Conservation (phyloP, 2,888 invertebrate genomes). For the Rhagium mordax region DNA sequence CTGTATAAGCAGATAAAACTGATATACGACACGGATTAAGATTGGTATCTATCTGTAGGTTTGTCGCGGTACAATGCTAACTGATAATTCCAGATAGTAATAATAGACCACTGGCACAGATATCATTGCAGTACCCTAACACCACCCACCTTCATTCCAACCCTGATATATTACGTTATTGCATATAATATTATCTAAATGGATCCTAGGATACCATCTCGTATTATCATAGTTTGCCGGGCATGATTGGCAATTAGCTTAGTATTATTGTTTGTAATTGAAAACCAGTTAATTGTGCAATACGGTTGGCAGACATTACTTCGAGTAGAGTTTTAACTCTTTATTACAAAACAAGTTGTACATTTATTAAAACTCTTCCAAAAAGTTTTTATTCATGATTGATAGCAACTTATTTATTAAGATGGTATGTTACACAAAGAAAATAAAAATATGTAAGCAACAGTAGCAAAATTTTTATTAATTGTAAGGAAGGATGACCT, state of each 20-base stretch:
- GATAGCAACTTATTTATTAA: no score
- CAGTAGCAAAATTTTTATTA: no score
- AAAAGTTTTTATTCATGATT: no score
- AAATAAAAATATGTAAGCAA: no score
- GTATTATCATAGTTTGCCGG: conserved; percentile 26
- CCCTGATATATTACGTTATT: conserved; percentile 43
- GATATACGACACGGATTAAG: conserved; percentile 33
- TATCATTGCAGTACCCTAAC: conserved; percentile 11
- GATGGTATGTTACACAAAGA: no score
- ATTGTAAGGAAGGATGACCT: no score
- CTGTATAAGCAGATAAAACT: conserved; percentile 31
- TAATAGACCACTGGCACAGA: conserved; percentile 24
- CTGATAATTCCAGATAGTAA: conserved; percentile 37
- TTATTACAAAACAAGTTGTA: no score
- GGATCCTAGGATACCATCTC: conserved; percentile 43
- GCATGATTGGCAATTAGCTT: conserved; percentile 40
- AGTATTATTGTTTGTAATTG: conserved; percentile 28
- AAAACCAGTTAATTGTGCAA: conserved; percentile 3
- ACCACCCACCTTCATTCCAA: conserved; percentile 3
- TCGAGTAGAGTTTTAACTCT: no score
- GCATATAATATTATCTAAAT: conserved; percentile 47
- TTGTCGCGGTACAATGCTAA: conserved; percentile 30
- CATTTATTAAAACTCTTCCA: no score
- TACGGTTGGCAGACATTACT: background rate
- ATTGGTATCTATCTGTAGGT: conserved; percentile 32